phyloP scores from a whole-genome alignment of 2,888 invertebrate species.

The Stegana nigrithorax region DNA sequence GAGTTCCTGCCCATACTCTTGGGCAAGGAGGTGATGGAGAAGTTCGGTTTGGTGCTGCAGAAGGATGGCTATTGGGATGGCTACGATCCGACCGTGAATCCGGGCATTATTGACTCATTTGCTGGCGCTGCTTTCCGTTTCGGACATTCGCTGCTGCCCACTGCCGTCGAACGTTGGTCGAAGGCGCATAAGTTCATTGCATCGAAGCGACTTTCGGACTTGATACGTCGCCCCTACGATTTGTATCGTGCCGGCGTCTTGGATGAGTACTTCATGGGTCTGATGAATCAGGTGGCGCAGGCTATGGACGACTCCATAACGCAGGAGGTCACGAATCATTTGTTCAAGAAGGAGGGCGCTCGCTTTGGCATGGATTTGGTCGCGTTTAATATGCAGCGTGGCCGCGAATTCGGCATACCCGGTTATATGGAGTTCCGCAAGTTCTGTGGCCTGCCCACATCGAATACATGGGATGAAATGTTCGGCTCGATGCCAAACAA shows the following conservation, averaged over 20 bases:
- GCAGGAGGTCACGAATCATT: slow-evolving; percentile 88
- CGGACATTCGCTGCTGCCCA: slow-evolving; percentile 89
- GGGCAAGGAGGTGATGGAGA: slow-evolving; percentile 92
- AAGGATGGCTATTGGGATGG: slow-evolving; percentile 76
- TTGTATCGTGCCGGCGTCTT: slow-evolving; percentile 89
- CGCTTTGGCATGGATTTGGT: slow-evolving; percentile 90
- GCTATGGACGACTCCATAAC: slow-evolving; percentile 96
- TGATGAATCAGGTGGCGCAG: slow-evolving; percentile 94
- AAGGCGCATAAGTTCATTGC: slow-evolving; percentile 95
- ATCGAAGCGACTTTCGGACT: slow-evolving; percentile 87
- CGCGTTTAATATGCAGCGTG: slow-evolving; percentile 93
- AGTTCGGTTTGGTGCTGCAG: slow-evolving; percentile 85
- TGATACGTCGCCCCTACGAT: slow-evolving; percentile 90
- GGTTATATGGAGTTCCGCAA: slow-evolving; percentile 94
- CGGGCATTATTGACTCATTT: slow-evolving; percentile 88
- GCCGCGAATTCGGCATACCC: slow-evolving; percentile 90
- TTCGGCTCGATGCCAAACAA: slow-evolving; percentile 90
- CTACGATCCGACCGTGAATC: slow-evolving; percentile 86
- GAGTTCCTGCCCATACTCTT: slow-evolving; percentile 90
- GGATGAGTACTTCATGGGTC: slow-evolving; percentile 92
- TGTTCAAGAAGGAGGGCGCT: slow-evolving; percentile 82
- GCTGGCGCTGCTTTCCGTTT: slow-evolving; percentile 94
- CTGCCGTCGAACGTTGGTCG: slow-evolving; percentile 92
- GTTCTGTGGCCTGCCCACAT: slow-evolving; percentile 86
- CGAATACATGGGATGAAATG: slow-evolving; percentile 81